phyloP scores from a whole-genome alignment of 1,140 invertebrate species.

The Homalodisca vitripennis region DNA sequence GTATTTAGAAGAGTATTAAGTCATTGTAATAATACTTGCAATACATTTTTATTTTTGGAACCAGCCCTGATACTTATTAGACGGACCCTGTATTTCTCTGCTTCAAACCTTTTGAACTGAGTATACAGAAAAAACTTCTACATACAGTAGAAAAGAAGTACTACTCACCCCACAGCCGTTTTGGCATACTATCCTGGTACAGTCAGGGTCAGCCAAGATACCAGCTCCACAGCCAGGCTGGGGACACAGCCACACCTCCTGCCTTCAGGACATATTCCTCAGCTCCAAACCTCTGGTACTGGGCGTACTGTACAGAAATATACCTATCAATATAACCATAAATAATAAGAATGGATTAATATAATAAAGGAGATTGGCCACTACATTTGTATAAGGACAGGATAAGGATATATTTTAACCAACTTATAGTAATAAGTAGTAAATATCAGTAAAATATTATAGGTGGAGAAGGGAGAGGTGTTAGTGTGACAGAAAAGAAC shows the following conservation, averaged over 20 bases:
- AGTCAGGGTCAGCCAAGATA: constrained; percentile 71
- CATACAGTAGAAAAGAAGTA: no score
- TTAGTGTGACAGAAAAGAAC: no score
- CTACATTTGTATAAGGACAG: no score
- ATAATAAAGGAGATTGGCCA: no score
- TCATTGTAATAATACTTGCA: constrained; percentile 22
- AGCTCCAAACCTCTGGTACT: constrained; percentile 81
- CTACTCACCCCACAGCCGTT: constrained; percentile 70
- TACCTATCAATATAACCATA: no score
- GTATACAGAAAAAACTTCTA: no score
- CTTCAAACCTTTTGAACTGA: no score
- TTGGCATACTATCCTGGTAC: constrained; percentile 68
- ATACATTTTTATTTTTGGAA: constrained; percentile 22
- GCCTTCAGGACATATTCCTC: constrained; percentile 82
- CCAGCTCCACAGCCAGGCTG: constrained; percentile 86
- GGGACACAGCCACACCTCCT: constrained; percentile 83
- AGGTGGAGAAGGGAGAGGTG: no score
- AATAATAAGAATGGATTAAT: no score
- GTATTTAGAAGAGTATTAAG: constrained; percentile 10
- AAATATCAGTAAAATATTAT: no score
- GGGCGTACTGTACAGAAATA: constrained; percentile 66
- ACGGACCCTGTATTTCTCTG: constrained; percentile 19
- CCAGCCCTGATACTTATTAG: constrained; percentile 31
- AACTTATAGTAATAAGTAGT: no score
- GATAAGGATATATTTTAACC: no score